phyloP scores from a whole-genome alignment of 1,140 invertebrate species.

The Drosophila watanabei region DNA sequence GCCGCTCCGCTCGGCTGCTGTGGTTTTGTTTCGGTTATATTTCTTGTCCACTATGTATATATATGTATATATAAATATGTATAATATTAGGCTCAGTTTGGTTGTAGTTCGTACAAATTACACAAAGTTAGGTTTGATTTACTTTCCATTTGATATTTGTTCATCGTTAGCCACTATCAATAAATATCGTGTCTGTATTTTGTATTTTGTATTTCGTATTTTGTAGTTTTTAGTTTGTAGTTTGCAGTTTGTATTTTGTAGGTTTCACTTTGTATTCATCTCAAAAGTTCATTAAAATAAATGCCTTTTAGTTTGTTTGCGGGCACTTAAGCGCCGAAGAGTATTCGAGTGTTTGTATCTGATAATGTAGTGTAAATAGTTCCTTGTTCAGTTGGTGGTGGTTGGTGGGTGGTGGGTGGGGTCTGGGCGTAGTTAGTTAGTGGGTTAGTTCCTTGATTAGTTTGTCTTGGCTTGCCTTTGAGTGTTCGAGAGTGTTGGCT shows the following conservation, averaged over 20 bases:
- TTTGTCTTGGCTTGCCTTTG: conserved; percentile 48
- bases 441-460: conserved; percentile 47
- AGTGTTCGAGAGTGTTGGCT: conserved; percentile 43
- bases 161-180: conserved; percentile 28
- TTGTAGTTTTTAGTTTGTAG: conserved; percentile 23
- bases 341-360: conserved; percentile 59
- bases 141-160: conserved; percentile 20
- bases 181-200: conserved; percentile 36
- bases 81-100: conserved; percentile 37
- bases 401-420: conserved; percentile 13
- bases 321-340: conserved; percentile 48
- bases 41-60: conserved; percentile 18
- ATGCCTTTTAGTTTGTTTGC: conserved; percentile 80
- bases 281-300: conserved; percentile 83
- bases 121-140: conserved; percentile 39
- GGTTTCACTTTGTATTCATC: conserved; percentile 46
- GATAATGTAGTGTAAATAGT: conserved; percentile 74
- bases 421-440: conserved; percentile 47
- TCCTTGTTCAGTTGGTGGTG: conserved; percentile 50
- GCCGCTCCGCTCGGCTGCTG: conserved; percentile 23
- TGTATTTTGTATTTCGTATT: conserved; percentile 11
- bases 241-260: conserved; percentile 45
- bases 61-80: conserved; percentile 28
- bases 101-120: conserved; percentile 49
- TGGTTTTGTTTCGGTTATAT: conserved; percentile 34